These are phyloP conservation scores for Avahi laniger DNA, from an alignment of 2,797 vertebrate genomes.

Conservation along the genomic window DNA sequence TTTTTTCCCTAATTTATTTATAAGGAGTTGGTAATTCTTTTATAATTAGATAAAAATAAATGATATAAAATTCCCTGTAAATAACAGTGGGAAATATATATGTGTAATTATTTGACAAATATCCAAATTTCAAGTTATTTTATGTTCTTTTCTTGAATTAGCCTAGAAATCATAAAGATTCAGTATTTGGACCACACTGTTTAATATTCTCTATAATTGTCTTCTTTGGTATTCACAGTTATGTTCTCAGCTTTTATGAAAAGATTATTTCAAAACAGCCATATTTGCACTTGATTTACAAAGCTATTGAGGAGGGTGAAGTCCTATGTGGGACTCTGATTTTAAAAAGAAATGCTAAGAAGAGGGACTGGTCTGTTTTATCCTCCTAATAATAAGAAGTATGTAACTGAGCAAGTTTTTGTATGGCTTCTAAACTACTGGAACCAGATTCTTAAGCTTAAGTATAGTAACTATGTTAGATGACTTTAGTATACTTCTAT, in stretches of 20 bases:
- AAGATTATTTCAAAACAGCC: not conserved
- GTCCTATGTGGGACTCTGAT: no score
- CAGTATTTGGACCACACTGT: not conserved
- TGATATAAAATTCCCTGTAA: not conserved
- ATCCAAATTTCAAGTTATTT: not conserved
- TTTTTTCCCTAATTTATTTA: not conserved
- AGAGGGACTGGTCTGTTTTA: no score
- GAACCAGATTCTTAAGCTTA: no score
- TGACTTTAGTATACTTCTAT: no score
- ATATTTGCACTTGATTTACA: no score
- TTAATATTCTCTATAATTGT: not conserved
- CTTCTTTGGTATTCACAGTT: not conserved
- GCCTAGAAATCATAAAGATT: not conserved
- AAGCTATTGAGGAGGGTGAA: no score
- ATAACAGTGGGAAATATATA: not conserved
- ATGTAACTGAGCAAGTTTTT: no score
- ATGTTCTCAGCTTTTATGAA: not conserved
- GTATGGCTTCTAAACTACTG: no score
- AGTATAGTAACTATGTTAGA: no score
- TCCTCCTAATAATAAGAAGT: no score
- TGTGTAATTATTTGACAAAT: not conserved
- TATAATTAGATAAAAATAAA: not conserved
- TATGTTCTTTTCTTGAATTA: not conserved
- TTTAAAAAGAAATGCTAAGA: no score
- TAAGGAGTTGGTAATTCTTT: not conserved